phyloP scores from a whole-genome alignment of 2,888 invertebrate genomes.

The Himalopsyche japonica region DNA sequence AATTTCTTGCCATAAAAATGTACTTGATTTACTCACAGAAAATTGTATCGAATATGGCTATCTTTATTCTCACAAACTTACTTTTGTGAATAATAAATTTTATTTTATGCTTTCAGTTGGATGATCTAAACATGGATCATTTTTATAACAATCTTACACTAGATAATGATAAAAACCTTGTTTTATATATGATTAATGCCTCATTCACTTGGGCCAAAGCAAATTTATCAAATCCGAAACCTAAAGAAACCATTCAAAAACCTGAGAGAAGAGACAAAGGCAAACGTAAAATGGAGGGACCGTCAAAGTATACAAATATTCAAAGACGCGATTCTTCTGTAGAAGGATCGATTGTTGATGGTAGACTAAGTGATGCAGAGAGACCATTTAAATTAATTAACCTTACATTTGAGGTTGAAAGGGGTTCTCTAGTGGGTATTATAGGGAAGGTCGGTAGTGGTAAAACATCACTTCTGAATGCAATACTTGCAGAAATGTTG shows the following conservation, averaged over 20 bases:
- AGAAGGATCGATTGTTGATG: constrained; percentile 16
- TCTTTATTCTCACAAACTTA: no score
- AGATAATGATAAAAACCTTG: constrained; percentile 60
- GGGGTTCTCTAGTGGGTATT: constrained; percentile 82
- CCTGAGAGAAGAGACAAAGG: constrained; percentile 48
- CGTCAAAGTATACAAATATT: constrained; percentile 40
- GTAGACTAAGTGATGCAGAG: constrained; percentile 5
- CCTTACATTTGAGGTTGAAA: constrained; percentile 50
- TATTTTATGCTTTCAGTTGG: constrained; percentile 53
- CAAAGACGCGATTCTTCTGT: constrained; percentile 50
- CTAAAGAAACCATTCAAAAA: constrained; percentile 56
- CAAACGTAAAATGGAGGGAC: constrained; percentile 27
- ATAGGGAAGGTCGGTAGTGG: constrained; percentile 90
- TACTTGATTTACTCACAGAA: no score
- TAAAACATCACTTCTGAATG: constrained; percentile 83
- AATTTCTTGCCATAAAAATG: no score
- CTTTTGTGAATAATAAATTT: no score
- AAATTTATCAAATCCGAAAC: constrained; percentile 46
- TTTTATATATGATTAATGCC: constrained; percentile 62
- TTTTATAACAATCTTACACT: constrained; percentile 64
- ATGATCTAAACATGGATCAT: constrained; percentile 63
- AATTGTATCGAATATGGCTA: no score
- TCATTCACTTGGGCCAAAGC: constrained; percentile 64
- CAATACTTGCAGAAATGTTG: constrained; percentile 83
- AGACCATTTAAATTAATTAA: constrained; percentile 50